These are phyloP conservation scores for Strigamia maritima DNA, from an alignment of 2,888 invertebrate species.

Conservation along the genomic window DNA sequence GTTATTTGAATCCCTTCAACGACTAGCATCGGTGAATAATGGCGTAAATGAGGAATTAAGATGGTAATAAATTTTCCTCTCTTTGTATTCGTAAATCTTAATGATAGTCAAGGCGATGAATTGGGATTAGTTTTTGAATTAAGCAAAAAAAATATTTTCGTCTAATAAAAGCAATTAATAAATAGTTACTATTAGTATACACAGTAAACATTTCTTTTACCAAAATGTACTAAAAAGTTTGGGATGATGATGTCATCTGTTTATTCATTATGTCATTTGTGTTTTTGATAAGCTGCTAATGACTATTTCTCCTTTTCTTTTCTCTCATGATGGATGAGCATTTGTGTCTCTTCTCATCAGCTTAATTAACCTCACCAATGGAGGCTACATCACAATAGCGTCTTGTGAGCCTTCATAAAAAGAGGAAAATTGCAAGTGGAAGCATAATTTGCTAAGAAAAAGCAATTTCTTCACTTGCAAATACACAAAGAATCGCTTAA, in stretches of 20 bases:
- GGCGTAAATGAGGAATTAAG: slow-evolving; percentile 6
- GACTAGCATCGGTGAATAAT: slow-evolving; percentile 3
- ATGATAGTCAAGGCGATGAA: not conserved
- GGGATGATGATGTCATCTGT: not conserved
- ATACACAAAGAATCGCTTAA: slow-evolving; percentile 1
- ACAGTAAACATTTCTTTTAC: not conserved
- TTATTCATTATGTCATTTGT: not conserved
- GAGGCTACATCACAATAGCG: slow-evolving; percentile 15
- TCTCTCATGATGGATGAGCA: not conserved
- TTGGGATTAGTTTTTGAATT: not conserved
- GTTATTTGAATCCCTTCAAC: not conserved
- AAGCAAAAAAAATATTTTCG: not conserved
- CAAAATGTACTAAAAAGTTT: not conserved
- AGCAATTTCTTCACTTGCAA: slow-evolving; percentile 11
- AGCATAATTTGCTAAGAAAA: slow-evolving; percentile 9
- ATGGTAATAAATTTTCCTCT: not conserved
- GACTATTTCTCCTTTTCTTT: not conserved
- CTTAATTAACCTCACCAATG: slow-evolving; percentile 4
- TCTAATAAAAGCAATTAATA: no score
- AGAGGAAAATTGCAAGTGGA: not conserved
- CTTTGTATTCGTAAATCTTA: not conserved
- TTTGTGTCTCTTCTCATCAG: not conserved
- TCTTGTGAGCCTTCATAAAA: not conserved
- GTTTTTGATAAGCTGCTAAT: slow-evolving; percentile 2
- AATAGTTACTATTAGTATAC: no score